phyloP scores from a whole-genome alignment of 1,140 invertebrate species.

The Glomeris maerens region DNA sequence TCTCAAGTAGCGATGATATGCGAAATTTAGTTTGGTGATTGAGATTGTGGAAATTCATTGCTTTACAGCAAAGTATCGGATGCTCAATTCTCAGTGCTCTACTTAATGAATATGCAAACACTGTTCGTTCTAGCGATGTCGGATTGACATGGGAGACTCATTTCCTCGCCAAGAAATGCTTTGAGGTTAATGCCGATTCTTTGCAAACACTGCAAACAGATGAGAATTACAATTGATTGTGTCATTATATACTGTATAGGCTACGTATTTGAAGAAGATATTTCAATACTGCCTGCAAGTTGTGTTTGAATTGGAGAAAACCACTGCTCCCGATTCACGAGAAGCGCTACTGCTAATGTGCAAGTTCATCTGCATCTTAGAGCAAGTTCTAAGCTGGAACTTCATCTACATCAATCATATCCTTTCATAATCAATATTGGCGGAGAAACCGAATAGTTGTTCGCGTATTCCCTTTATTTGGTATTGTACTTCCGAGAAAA shows the following conservation, averaged over 20 bases:
- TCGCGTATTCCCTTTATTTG: not conserved
- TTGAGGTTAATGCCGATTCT: constrained; percentile 43
- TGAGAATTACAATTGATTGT: not conserved
- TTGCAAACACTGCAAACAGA: constrained; percentile 4
- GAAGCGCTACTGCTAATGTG: constrained; percentile 35
- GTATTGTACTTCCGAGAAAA: constrained; percentile 43
- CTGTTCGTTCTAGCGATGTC: constrained; percentile 67
- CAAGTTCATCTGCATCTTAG: constrained; percentile 53
- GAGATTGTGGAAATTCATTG: no score
- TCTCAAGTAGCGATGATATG: no score
- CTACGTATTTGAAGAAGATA: constrained; percentile 57
- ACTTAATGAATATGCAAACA: constrained; percentile 73
- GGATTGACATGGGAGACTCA: constrained; percentile 76
- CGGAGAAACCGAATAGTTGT: not conserved
- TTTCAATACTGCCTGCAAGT: constrained; percentile 51
- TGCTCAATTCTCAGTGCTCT: constrained; percentile 65
- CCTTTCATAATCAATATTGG: constrained; percentile 35
- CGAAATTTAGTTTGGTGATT: no score
- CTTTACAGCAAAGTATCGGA: constrained; percentile 41
- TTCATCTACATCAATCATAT: constrained; percentile 50
- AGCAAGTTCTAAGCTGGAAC: constrained; percentile 57
- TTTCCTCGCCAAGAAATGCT: constrained; percentile 63
- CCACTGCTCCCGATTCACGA: constrained; percentile 36
- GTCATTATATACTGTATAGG: constrained; percentile 25
- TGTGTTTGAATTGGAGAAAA: constrained; percentile 41